Conservation (phyloP, 1,140 invertebrate genomes). For the Gryon sp. region DNA sequence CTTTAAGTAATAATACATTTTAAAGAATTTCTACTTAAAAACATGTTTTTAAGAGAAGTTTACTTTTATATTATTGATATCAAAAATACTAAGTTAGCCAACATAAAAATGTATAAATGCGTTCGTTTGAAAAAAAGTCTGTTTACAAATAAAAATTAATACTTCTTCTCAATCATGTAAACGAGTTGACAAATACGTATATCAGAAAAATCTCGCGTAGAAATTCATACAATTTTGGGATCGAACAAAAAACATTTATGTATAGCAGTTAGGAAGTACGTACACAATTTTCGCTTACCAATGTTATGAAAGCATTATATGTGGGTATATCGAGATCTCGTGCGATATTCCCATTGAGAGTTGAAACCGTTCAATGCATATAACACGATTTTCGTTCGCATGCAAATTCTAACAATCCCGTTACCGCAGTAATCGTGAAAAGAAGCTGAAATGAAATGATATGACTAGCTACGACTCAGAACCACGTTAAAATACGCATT, state of each 20-base stretch:
- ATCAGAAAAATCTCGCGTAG: conserved; percentile 2
- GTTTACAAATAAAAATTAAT: conserved; percentile 20
- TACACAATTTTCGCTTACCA: conserved; percentile 50
- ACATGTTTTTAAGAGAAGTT: no score
- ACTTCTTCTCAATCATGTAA: conserved; percentile 1
- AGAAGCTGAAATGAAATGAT: conserved; percentile 47
- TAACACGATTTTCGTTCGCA: conserved; percentile 57
- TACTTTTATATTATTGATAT: no score
- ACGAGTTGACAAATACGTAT: conserved; percentile 14
- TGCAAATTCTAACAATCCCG: conserved; percentile 57
- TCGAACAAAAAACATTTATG: conserved; percentile 34
- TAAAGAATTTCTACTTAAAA: no score
- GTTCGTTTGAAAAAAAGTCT: no score
- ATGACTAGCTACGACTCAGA: conserved; percentile 21
- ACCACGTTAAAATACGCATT: conserved; percentile 11
- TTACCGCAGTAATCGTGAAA: conserved; percentile 49
- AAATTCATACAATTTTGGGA: conserved; percentile 27
- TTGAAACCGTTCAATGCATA: conserved; percentile 51
- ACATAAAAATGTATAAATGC: no score
- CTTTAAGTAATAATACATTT: no score
- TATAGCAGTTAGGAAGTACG: conserved; percentile 34
- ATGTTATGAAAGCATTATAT: conserved; percentile 52
- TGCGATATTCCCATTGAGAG: conserved; percentile 49
- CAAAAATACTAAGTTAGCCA: no score
- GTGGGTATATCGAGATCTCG: conserved; percentile 46